Evolutionary conservation across 1,140 invertebrate genomes (phyloP).

Genomic region (Rhizoglyphus robini): DNA sequence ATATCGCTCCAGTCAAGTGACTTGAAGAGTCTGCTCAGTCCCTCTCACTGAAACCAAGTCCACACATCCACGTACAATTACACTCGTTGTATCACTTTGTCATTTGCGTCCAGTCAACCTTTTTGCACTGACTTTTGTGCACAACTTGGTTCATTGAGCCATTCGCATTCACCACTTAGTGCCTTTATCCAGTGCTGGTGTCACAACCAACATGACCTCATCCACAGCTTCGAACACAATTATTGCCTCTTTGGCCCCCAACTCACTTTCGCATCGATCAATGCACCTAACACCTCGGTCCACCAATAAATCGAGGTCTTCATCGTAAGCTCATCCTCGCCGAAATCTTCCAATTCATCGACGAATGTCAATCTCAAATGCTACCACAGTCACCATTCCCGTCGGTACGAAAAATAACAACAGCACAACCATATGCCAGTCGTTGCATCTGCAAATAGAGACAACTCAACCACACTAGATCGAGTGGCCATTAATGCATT

Average conservation of each 20-base stretch:
- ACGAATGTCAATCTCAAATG: neutral
- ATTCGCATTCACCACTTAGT: neutral
- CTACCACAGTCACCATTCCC: neutral
- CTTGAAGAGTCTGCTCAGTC: too few relatives aligned
- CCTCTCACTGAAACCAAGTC: too few relatives aligned
- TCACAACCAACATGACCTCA: neutral
- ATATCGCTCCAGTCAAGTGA: too few relatives aligned
- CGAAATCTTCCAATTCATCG: neutral
- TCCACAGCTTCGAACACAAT: neutral
- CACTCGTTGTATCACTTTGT: too few relatives aligned
- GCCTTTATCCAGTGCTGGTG: neutral
- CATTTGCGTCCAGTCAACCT: too few relatives aligned
- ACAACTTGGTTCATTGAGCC: too few relatives aligned
- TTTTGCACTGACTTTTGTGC: too few relatives aligned
- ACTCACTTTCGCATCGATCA: neutral
- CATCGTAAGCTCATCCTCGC: neutral
- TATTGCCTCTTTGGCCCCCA: neutral
- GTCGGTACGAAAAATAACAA: neutral
- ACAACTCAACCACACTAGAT: neutral
- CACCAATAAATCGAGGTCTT: too few relatives aligned
- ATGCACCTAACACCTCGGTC: neutral
- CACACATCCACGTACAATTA: too few relatives aligned
- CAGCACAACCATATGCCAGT: neutral
- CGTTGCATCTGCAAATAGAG: neutral
- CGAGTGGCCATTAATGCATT: conserved; percentile 12